Evolutionary conservation across 2,797 vertebrate genomes (phyloP).

Genomic region (Rallus crepitans): DNA sequence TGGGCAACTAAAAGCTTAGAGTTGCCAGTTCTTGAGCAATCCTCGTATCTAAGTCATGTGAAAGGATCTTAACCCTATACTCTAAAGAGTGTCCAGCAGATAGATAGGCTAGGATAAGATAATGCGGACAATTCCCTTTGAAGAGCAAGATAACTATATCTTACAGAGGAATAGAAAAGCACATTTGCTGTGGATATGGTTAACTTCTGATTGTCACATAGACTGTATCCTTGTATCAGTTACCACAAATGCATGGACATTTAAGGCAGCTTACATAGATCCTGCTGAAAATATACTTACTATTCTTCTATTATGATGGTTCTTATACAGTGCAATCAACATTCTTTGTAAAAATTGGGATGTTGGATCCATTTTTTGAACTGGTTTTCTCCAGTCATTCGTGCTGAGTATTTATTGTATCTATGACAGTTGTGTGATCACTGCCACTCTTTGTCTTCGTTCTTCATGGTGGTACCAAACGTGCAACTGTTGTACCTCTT

Average conservation of each 20-base stretch:
- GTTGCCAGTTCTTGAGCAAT: background rate
- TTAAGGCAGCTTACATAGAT: background rate
- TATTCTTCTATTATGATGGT: background rate
- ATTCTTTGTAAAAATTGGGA: background rate
- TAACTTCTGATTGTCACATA: background rate
- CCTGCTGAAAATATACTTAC: background rate
- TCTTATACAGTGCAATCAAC: background rate
- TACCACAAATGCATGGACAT: background rate
- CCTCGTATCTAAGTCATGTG: background rate
- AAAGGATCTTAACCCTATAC: background rate
- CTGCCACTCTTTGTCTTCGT: background rate
- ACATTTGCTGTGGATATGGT: background rate
- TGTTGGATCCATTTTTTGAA: background rate
- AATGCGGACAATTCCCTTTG: background rate
- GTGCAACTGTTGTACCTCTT: background rate
- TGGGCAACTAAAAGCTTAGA: background rate
- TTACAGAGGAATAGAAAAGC: background rate
- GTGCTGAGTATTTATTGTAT: background rate
- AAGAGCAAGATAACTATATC: background rate
- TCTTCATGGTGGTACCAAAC: background rate
- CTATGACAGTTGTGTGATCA: background rate
- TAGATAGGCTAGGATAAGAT: background rate
- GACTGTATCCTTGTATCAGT: background rate
- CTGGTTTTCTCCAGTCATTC: background rate
- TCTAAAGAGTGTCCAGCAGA: background rate